Percentiles rank a stretch among this genome's conserved stretches.
Evolutionary conservation across 2,797 vertebrate species (phyloP).

Genomic region (Pipistrellus kuhlii): DNA sequence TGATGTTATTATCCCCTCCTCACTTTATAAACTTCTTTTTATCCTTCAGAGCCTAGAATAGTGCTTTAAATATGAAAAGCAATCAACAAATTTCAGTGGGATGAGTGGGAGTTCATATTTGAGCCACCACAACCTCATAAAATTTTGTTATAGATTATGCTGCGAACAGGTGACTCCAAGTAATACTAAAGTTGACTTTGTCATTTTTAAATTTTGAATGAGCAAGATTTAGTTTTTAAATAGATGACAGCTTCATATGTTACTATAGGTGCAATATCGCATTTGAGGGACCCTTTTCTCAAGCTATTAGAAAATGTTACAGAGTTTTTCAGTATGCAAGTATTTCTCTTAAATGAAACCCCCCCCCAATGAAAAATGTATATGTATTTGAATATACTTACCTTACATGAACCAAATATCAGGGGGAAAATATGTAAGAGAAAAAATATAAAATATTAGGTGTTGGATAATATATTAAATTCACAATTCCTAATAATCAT

Average conservation of each 20-base stretch:
- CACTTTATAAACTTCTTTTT: neutral
- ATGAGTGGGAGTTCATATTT: neutral
- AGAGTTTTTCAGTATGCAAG: constrained; percentile 1
- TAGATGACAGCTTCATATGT: constrained; percentile 60
- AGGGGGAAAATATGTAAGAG: neutral
- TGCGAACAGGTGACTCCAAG: constrained; percentile 30
- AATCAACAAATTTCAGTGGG: neutral
- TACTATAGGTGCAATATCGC: constrained; percentile 7
- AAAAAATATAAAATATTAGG: neutral
- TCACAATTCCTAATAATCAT: neutral
- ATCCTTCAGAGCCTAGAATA: neutral
- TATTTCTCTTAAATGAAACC: constrained; percentile 34
- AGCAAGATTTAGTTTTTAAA: constrained; percentile 37
- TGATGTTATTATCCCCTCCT: neutral
- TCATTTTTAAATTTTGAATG: constrained; percentile 55
- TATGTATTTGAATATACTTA: neutral
- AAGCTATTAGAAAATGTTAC: constrained; percentile 5
- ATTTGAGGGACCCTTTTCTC: neutral
- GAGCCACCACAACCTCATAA: neutral
- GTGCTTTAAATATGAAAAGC: neutral
- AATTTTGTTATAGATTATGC: constrained; percentile 45
- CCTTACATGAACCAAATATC: neutral
- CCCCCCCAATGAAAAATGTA: neutral
- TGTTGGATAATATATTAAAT: neutral
- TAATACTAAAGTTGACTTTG: constrained; percentile 60